Evolutionary conservation across 2,888 invertebrate species (phyloP).

Genomic region (Synanthedon formicaeformis): DNA sequence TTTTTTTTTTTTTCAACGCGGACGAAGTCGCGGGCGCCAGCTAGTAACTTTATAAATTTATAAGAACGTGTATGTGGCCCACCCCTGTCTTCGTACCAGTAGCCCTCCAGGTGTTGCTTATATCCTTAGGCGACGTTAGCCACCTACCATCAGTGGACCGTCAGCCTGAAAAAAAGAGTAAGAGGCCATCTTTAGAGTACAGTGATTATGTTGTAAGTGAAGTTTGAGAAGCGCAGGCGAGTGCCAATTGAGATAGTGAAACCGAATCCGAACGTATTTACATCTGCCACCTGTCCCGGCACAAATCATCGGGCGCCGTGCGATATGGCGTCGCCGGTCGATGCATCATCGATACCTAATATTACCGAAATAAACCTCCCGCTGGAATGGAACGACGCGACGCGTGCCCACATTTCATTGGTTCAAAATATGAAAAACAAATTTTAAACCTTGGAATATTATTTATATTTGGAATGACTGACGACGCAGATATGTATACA

Average conservation of each 20-base stretch:
- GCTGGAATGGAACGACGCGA: not conserved
- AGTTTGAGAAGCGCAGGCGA: slow-evolving; percentile 43
- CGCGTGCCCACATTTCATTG: not conserved
- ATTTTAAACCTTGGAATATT: too few relatives aligned
- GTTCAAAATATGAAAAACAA: not conserved
- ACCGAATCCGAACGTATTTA: slow-evolving; percentile 56
- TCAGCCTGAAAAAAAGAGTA: too few relatives aligned
- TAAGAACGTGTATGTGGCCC: too few relatives aligned
- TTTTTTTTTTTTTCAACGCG: too few relatives aligned
- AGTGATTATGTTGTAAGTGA: slow-evolving; percentile 7
- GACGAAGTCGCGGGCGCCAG: too few relatives aligned
- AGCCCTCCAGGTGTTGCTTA: not conserved
- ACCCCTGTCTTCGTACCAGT: too few relatives aligned
- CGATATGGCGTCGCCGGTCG: slow-evolving; percentile 16
- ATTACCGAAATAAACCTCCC: not conserved
- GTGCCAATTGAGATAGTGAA: slow-evolving; percentile 60
- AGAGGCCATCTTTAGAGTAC: not conserved
- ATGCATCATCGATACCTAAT: slow-evolving; percentile 37
- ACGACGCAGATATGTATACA: too few relatives aligned
- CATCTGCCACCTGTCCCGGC: slow-evolving; percentile 47
- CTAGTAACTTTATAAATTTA: too few relatives aligned
- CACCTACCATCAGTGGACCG: too few relatives aligned
- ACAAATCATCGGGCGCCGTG: slow-evolving; percentile 43
- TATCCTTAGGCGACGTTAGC: too few relatives aligned
- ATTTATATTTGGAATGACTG: too few relatives aligned